phyloP scores from a whole-genome alignment of 2,113 vertebrate species.

The Donacobius atricapilla region DNA sequence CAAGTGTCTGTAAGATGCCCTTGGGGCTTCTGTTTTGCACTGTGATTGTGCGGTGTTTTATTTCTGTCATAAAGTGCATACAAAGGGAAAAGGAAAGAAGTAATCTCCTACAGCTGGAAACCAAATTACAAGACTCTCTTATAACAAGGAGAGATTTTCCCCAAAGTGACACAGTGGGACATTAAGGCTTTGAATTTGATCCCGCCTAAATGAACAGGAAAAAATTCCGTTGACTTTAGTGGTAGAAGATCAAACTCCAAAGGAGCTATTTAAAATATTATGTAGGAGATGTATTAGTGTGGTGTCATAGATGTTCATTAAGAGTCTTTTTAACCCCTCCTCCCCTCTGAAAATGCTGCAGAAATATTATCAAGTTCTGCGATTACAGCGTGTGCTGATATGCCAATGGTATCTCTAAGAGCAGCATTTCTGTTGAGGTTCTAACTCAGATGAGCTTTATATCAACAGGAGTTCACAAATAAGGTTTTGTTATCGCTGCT shows the following conservation, averaged over 20 bases:
- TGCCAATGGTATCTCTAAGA: not conserved
- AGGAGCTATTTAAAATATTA: not conserved
- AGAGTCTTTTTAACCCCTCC: not conserved
- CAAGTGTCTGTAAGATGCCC: constrained; percentile 32
- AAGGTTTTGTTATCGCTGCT: not conserved
- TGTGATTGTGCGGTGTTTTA: constrained; percentile 38
- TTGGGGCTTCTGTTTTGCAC: constrained; percentile 53
- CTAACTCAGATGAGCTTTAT: not conserved
- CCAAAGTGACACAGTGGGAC: constrained; percentile 45
- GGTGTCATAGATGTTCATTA: not conserved
- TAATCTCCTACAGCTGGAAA: constrained; percentile 53
- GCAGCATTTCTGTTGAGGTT: not conserved
- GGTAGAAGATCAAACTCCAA: not conserved
- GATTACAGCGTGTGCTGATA: not conserved
- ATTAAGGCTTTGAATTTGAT: constrained; percentile 41
- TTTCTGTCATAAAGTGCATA: constrained; percentile 34
- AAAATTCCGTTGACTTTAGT: not conserved
- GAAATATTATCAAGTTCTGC: not conserved
- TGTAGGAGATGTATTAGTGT: not conserved
- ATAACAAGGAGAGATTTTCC: constrained; percentile 50
- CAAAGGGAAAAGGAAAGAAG: constrained; percentile 35
- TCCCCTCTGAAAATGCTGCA: not conserved
- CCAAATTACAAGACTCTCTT: constrained; percentile 31
- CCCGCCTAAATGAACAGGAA: constrained; percentile 32
- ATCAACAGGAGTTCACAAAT: not conserved